These are phyloP conservation scores for Sphaeridia pumilis DNA, from an alignment of 2,888 invertebrate genomes.

Conservation along the genomic window DNA sequence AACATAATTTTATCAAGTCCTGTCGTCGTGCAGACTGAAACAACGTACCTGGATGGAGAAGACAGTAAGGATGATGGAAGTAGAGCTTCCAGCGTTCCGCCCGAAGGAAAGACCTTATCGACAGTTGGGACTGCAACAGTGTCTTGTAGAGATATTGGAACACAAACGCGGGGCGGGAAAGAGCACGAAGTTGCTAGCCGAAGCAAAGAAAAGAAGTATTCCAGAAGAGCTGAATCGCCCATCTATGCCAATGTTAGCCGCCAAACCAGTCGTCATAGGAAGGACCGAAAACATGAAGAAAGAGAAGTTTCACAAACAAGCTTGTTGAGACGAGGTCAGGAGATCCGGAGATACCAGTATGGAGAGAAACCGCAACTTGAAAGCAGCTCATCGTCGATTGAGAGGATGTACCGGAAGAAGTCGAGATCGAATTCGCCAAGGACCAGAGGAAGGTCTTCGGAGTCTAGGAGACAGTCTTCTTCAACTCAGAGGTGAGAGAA, in stretches of 20 bases:
- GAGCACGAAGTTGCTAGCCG: not conserved
- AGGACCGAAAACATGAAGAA: not conserved
- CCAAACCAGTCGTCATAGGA: not conserved
- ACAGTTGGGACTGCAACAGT: too few species aligned
- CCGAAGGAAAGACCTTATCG: not conserved
- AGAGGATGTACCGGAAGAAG: not conserved
- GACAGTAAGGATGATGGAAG: not conserved
- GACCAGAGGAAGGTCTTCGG: constrained; percentile 10
- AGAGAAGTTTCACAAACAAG: not conserved
- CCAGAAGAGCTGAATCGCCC: not conserved
- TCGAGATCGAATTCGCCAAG: constrained; percentile 9
- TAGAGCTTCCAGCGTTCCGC: constrained; percentile 8
- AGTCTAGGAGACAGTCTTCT: constrained; percentile 3
- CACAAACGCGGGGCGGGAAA: constrained; percentile 6
- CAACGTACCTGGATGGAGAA: not conserved
- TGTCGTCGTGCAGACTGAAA: not conserved
- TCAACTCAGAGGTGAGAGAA: constrained; percentile 1
- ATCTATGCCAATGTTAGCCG: not conserved
- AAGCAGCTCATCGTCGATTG: not conserved
- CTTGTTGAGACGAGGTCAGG: not conserved
- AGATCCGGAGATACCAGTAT: not conserved
- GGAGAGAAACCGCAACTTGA: not conserved
- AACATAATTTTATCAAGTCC: constrained; percentile 43
- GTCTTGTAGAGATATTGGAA: constrained; percentile 6
- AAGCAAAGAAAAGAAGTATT: not conserved